A percentile compares a stretch with the other conserved stretches of the same genome.
These are phyloP conservation scores for Hippasteria phrygiana DNA, from an alignment of 53 echinoderm and acorn worm genomes.

Conservation along the genomic window DNA sequence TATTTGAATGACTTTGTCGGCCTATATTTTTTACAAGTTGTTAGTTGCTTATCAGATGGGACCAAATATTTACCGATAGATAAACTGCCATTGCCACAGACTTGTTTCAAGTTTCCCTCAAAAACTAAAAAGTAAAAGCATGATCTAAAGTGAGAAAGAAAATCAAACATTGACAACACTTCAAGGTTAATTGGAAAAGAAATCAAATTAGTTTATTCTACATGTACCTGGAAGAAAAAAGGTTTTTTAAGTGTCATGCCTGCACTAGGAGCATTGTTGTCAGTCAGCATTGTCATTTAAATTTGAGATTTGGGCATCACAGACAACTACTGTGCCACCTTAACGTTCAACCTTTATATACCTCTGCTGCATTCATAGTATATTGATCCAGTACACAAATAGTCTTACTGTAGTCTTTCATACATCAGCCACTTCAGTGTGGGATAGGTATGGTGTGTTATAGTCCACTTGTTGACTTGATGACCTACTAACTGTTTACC, in stretches of 20 bases:
- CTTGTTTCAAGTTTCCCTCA: too few relatives aligned
- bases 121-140: too few relatives aligned
- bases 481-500: constrained; percentile 9
- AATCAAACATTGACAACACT: too few relatives aligned
- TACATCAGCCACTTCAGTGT: neutral
- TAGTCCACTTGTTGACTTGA: neutral
- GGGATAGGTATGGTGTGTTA: neutral
- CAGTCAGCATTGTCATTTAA: constrained; percentile 47
- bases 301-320: neutral
- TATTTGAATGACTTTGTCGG: too few relatives aligned
- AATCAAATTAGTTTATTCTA: too few relatives aligned
- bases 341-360: neutral
- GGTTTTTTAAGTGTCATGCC: neutral
- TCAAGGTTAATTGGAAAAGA: too few relatives aligned
- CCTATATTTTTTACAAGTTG: too few relatives aligned
- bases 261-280: neutral
- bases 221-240: too few relatives aligned
- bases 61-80: too few relatives aligned
- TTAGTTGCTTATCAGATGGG: too few relatives aligned
- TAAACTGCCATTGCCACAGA: too few relatives aligned
- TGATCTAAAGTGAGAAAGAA: too few relatives aligned
- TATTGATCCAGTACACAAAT: constrained; percentile 25
- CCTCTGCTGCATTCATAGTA: neutral
- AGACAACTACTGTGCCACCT: neutral
- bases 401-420: neutral